Conservation (phyloP, 2,888 invertebrate species). For the Apantesis nais region DNA sequence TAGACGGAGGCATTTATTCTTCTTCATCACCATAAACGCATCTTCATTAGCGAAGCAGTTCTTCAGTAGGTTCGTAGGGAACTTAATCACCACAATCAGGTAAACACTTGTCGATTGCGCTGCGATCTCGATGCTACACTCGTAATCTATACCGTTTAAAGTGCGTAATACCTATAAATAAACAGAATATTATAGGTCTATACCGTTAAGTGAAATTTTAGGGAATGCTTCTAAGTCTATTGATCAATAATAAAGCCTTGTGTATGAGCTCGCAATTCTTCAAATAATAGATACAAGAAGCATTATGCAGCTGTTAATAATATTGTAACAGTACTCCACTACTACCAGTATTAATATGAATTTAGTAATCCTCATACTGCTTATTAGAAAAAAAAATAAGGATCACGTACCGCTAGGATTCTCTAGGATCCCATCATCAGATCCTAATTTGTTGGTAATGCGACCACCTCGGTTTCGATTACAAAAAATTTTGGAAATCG, state of each 20-base stretch:
- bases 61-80: constrained; percentile 57
- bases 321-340: too few relatives aligned
- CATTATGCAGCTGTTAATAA: too few relatives aligned
- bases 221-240: background rate
- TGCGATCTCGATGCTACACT: constrained; percentile 68
- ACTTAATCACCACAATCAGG: constrained; percentile 67
- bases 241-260: background rate
- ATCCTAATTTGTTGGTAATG: too few relatives aligned
- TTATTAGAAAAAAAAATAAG: too few relatives aligned
- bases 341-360: too few relatives aligned
- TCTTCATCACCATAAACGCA: constrained; percentile 65
- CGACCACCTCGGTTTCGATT: too few relatives aligned
- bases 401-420: too few relatives aligned
- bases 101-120: constrained; percentile 45
- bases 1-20: constrained; percentile 57
- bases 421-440: too few relatives aligned
- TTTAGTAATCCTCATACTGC: too few relatives aligned
- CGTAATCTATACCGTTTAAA: constrained; percentile 65
- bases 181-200: background rate
- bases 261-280: background rate
- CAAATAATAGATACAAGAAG: background rate
- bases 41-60: constrained; percentile 65
- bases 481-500: too few relatives aligned
- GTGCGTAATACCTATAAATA: constrained; percentile 69
- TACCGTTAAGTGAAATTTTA: background rate